Evolutionary conservation across 2,797 vertebrate genomes (phyloP).

Genomic region (Tolypeutes matacus): DNA sequence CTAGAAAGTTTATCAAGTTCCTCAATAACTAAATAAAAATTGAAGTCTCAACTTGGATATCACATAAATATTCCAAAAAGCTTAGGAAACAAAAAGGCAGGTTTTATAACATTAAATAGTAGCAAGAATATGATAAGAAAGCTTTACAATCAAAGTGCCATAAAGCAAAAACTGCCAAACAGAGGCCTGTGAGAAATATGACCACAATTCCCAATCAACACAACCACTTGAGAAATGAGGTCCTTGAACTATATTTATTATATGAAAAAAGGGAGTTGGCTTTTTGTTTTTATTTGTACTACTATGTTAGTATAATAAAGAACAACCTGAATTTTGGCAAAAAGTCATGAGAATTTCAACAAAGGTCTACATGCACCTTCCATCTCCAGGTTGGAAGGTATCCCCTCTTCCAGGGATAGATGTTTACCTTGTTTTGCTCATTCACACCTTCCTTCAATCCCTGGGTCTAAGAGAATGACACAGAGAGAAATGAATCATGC

Average conservation of each 20-base stretch:
- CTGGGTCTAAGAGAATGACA: background rate
- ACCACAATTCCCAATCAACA: background rate
- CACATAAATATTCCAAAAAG: background rate
- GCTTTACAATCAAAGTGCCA: background rate
- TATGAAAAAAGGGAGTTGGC: background rate
- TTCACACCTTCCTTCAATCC: background rate
- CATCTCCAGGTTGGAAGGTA: background rate
- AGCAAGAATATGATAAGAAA: background rate
- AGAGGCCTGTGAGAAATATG: background rate
- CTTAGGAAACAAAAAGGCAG: background rate
- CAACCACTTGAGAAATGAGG: constrained; percentile 2
- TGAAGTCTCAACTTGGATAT: background rate
- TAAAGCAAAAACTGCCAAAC: background rate
- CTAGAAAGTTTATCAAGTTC: background rate
- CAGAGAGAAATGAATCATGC: background rate
- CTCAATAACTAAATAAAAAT: background rate
- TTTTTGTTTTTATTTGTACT: background rate
- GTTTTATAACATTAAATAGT: background rate
- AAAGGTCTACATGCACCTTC: background rate
- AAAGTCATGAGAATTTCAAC: background rate
- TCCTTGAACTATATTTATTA: background rate
- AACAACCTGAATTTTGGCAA: background rate
- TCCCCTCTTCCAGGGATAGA: background rate
- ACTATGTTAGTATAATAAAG: background rate
- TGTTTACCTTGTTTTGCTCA: background rate